These are phyloP conservation scores for Amiota mariae DNA, from an alignment of 2,888 invertebrate species.

Conservation along the genomic window DNA sequence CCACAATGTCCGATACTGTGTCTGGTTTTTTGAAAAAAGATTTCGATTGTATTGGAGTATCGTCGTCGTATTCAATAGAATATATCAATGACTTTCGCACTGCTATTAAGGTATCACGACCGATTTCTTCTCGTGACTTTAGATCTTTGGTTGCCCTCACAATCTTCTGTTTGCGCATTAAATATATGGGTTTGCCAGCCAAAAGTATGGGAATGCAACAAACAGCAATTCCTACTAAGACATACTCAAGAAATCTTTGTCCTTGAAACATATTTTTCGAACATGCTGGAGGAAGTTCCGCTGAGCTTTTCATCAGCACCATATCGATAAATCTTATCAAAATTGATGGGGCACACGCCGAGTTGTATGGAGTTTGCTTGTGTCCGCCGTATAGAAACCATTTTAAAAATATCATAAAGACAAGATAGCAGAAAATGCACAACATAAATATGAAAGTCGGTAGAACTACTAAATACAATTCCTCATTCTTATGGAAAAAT, in stretches of 20 bases:
- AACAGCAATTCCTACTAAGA: conserved; percentile 84
- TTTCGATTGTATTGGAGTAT: conserved; percentile 44
- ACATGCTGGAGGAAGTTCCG: conserved; percentile 70
- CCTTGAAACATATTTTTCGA: conserved; percentile 79
- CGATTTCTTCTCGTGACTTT: conserved; percentile 32
- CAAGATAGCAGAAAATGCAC: conserved; percentile 91
- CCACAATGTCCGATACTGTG: conserved; percentile 34
- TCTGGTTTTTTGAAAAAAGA: neutral
- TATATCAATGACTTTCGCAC: conserved; percentile 54
- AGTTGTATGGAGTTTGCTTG: conserved; percentile 60
- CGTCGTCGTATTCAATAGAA: conserved; percentile 65
- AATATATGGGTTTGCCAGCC: conserved; percentile 88
- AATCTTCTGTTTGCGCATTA: conserved; percentile 75
- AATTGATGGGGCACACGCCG: conserved; percentile 82
- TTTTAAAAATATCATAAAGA: conserved; percentile 90
- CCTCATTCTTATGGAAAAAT: conserved; percentile 79
- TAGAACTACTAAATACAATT: conserved; percentile 86
- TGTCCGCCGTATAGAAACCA: conserved; percentile 83
- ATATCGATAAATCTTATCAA: conserved; percentile 86
- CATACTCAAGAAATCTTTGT: conserved; percentile 81
- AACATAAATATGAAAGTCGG: conserved; percentile 91
- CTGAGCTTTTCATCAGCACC: conserved; percentile 78
- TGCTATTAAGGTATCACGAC: conserved; percentile 44
- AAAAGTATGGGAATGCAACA: conserved; percentile 93
- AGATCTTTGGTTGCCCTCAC: conserved; percentile 19